Evolutionary conservation across 1,140 invertebrate species (phyloP).

Genomic region (Drosophila sucinea): DNA sequence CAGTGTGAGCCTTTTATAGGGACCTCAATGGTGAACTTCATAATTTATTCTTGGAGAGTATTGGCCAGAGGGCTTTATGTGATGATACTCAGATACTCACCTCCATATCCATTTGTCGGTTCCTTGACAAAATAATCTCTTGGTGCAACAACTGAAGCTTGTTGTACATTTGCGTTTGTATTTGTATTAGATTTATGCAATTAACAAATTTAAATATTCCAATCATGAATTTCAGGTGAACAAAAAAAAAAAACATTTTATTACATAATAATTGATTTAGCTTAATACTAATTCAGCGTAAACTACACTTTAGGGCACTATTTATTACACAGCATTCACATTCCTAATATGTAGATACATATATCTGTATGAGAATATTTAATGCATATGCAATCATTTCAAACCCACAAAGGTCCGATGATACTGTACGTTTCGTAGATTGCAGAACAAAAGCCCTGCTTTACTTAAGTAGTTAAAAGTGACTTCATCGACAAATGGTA

Average conservation of each 20-base stretch:
- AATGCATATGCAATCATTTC: background rate
- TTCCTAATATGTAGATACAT: background rate
- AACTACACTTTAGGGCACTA: background rate
- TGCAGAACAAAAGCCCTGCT: background rate
- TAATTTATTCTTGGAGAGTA: too few species aligned
- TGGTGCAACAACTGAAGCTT: too few species aligned
- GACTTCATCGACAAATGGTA: background rate
- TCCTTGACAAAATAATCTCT: too few species aligned
- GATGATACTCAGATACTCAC: too few species aligned
- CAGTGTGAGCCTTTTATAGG: too few species aligned
- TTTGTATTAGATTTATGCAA: too few species aligned
- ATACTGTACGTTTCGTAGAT: background rate
- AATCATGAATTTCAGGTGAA: background rate
- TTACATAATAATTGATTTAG: conserved; percentile 4
- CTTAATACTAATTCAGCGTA: background rate
- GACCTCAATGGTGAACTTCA: too few species aligned
- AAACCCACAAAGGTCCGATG: background rate
- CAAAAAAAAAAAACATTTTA: background rate
- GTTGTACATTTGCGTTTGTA: too few species aligned
- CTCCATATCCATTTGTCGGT: too few species aligned
- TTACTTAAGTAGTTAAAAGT: background rate
- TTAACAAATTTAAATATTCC: background rate
- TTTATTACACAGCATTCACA: conserved; percentile 1
- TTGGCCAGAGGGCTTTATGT: too few species aligned
- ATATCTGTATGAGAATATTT: background rate